phyloP scores from a whole-genome alignment of 2,797 vertebrate species.

The Lerista edwardsae region DNA sequence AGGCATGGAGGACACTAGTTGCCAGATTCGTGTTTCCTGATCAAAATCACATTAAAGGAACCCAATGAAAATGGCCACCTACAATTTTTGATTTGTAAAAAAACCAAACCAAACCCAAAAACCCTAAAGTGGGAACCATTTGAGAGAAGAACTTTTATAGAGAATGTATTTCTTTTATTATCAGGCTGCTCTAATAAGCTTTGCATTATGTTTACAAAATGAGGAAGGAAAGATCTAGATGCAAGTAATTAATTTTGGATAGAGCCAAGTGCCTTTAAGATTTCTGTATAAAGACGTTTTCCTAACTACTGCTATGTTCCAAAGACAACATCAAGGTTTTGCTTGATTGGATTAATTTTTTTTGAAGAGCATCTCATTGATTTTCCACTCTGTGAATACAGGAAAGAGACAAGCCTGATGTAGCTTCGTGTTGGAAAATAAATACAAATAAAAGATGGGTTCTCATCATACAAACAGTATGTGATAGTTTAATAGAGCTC shows the following conservation, averaged over 20 bases:
- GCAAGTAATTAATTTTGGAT: background rate
- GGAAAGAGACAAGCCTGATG: background rate
- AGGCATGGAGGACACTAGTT: background rate
- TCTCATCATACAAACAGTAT: background rate
- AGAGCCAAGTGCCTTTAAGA: background rate
- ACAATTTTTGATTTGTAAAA: no score
- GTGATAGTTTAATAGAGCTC: constrained; percentile 42
- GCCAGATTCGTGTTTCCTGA: no score
- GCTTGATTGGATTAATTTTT: constrained; percentile 33
- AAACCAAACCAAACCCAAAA: no score
- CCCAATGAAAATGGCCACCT: no score
- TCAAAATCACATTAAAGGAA: no score
- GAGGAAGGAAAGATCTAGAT: background rate
- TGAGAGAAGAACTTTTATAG: no score
- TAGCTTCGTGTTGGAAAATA: constrained; percentile 12
- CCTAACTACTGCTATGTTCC: background rate
- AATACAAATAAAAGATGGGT: background rate
- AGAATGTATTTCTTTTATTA: no score
- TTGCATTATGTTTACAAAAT: background rate
- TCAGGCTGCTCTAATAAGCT: background rate
- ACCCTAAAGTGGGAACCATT: no score
- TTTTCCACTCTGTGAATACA: constrained; percentile 26
- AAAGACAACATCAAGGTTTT: background rate
- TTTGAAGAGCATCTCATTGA: background rate
- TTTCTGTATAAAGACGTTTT: rapidly evolving